Conservation (phyloP, 2,888 invertebrate species). For the Panzeria rudis region DNA sequence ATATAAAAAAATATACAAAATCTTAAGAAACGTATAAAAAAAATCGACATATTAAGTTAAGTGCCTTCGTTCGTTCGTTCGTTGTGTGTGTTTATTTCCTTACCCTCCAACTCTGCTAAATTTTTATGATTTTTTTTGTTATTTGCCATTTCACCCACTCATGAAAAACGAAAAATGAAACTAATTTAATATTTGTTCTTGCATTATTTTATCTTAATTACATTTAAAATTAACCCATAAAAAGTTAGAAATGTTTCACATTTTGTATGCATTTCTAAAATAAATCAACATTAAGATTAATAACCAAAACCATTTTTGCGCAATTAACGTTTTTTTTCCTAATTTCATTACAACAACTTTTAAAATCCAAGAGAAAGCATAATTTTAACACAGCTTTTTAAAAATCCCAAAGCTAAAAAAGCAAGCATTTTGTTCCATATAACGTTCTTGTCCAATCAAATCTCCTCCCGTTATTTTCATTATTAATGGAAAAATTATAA, state of each 20-base stretch:
- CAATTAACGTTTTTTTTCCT: slow-evolving; percentile 59
- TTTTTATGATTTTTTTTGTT: slow-evolving; percentile 48
- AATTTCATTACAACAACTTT: not conserved
- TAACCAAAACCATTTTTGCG: slow-evolving; percentile 47
- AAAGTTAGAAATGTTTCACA: slow-evolving; percentile 15
- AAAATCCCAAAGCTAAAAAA: slow-evolving; percentile 33
- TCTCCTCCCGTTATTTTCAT: slow-evolving; percentile 56
- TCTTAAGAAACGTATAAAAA: slow-evolving; percentile 10
- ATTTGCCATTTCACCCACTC: slow-evolving; percentile 25
- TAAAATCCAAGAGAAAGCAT: slow-evolving; percentile 18
- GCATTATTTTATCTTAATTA: slow-evolving; percentile 37
- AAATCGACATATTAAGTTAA: slow-evolving; percentile 52
- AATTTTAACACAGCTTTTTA: slow-evolving; percentile 57
- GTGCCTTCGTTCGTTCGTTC: slow-evolving; percentile 65
- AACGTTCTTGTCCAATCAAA: slow-evolving; percentile 59
- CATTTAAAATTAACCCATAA: slow-evolving; percentile 49
- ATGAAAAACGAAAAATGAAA: not conserved
- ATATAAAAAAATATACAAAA: slow-evolving; percentile 34
- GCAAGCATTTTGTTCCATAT: slow-evolving; percentile 61
- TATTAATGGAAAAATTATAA: slow-evolving; percentile 39
- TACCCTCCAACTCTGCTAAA: slow-evolving; percentile 25
- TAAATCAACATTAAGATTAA: slow-evolving; percentile 12
- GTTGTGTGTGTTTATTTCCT: slow-evolving; percentile 64
- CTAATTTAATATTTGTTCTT: slow-evolving; percentile 44
- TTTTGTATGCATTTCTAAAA: slow-evolving; percentile 50